Evolutionary conservation across 2,888 invertebrate species (phyloP), one percentile per base, ranked within the genome.

Genomic region (Gandaritis pyraliata): DNA sequence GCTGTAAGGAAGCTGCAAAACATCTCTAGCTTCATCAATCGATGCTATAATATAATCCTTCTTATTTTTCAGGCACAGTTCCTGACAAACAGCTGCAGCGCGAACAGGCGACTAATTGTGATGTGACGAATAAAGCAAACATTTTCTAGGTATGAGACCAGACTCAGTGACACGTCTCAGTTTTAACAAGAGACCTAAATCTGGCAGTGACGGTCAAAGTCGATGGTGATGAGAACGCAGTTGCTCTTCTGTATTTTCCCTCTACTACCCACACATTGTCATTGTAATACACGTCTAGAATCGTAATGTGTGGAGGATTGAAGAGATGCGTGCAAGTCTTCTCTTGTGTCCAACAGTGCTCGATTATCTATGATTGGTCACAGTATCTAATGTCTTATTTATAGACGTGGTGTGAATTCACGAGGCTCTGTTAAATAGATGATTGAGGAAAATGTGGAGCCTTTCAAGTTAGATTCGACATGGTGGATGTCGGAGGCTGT

Each of bases 281-380:
- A 86, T 86, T 84, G 69, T 82, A 78, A 87, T 83, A 71, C 78
- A 76, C 65, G 81, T 80, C 58, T 55, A 58, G 54, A 63, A 56
- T 58, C 13, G 85, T 83, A 70, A 72, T 72, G 70, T 68, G 72
- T 66, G 57, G 70, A 75, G 68, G 72, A 77, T 73, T 50, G 65
- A 65, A 63, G 75, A 74, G 69, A 75, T 71, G 75, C 76, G 80
- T 81, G 82, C 82, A 85, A 83, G 81, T 73, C 78, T 80, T 78
- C 78, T 78, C 74, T 78, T 72, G 70, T 64, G 72, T 75, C 62
- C 70, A 72, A 75, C 77, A 71, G 70, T 64, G 72, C 74, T 61
- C 70, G 72, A 75, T 76, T 73, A 75, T 75, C 72, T 70, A 72
- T 66, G 70, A 75, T 72, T 75, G 72, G 75, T 72, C 69, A 55